Evolutionary conservation across 1,140 invertebrate genomes (phyloP), one percentile per base, ranked within the genome.

Genomic region (Myzus persicae): DNA sequence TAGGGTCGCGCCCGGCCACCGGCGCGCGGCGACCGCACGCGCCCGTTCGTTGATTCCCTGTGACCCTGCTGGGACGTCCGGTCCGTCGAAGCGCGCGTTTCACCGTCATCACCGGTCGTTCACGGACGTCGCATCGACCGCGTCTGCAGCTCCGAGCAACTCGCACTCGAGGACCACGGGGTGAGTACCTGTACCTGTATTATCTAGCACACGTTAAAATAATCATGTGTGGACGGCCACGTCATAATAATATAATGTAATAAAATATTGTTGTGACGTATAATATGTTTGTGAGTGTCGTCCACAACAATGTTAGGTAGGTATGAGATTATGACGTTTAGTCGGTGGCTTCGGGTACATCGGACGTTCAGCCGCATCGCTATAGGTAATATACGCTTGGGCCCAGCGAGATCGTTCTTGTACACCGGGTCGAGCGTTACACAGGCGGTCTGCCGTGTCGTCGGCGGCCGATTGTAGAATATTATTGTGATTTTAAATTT

Each of bases 1-100:
- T 82, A 48, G 91, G 91, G 91, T 92, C 91, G 91, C 42, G 44
- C 46, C 76, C 91, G 76, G 46, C 91, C 76, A 44, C 42, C 91
- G 40, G 40, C 44, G 44, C 82, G 89, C 54, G 90, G 8, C 54
- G 54, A 8, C 51, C 36, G n/a, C 40, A n/a, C 31, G 11, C 31
- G 59, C 59, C 59, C 26, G 54, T 38, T 22, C 54, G 44, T 11
- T 48, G 46, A 89, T 89, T 48, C 31, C 44, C 44, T n/a, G 67
- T 38, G 38, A 84, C 76, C 36, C 44, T 36, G 31, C 76, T 40
- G 76, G 76, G 76, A 84, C 91, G 91, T 84, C 40, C 36, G 42
- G 42, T 92, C 44, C 46, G 76, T 84, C 38, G n/a, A 14, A 24
- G 90, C 90, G 31, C 90, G 59, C 40, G 51, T 91, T 81, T 20